Evolutionary conservation across 2,888 invertebrate species (phyloP), one percentile per base, ranked within the genome.

Genomic region (Nomada ferruginata): DNA sequence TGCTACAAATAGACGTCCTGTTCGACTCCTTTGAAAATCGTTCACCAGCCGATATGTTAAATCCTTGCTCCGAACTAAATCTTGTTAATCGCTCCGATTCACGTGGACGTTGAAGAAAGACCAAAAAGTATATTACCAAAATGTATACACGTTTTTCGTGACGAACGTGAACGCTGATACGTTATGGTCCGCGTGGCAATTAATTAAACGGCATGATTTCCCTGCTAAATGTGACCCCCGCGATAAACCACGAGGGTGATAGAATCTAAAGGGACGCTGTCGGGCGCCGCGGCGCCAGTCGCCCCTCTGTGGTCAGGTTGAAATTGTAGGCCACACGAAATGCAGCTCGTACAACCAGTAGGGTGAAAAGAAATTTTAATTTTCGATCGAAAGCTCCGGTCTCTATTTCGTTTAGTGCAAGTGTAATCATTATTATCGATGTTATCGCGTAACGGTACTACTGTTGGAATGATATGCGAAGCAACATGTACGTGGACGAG

Each of bases 281-380:
- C 82, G 72, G 82, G 75, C 77, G 77, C 77, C 84, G 73, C 72
- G 85, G 85, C 85, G 85, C 85, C 85, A 84, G 79, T 76, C 79
- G 59, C 71, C 76, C 50, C 82, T 82, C 74, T 76, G 76, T 47
- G 77, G 76, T 64, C 82, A 50, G 50, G 29, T 79, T 20, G 71
- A 72, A 70, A 75, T 76, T 74, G 70, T 83, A 77, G 70, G 65
- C 55, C 66, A 74, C 66, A 74, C 72, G 76, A 74, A 83, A 74
- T 80, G 72, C 79, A 83, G 55, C 44, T 47, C 53, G 60, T 47
- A 26, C 15, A 15, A 4, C 2, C 13, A 42, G 57, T 23, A 36
- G 26, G 4, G 23, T n/a, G n/a, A 29, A 18, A 7, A 68, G 50
- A 15, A 42, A 7, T 11, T 29, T 53, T 61, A 36, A 52, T 71